Evolutionary conservation across 2,113 vertebrate species (phyloP).

Genomic region (Carettochelys insculpta): DNA sequence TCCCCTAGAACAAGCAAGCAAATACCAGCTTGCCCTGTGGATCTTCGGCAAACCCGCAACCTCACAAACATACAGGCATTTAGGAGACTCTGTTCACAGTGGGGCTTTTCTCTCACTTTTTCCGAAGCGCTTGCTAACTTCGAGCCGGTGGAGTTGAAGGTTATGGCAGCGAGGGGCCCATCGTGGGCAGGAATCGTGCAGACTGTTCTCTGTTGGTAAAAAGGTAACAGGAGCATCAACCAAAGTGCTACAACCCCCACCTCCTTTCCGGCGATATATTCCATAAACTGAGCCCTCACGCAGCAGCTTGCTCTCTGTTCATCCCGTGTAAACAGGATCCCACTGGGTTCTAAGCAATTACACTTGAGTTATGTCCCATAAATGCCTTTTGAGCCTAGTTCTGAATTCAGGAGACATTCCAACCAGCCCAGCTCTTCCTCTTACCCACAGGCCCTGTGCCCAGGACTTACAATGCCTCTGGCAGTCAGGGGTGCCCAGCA

Average conservation of each 20-base stretch:
- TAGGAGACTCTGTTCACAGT: not conserved
- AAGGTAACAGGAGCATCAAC: not conserved
- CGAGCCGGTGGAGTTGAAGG: conserved; percentile 87
- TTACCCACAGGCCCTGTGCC: rapidly evolving
- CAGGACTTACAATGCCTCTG: not conserved
- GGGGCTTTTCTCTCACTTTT: conserved; percentile 78
- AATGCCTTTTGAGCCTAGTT: not conserved
- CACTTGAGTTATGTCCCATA: not conserved
- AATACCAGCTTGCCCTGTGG: not conserved
- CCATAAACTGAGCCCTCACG: not conserved
- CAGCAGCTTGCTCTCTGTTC: not conserved
- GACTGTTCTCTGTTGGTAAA: conserved; percentile 81
- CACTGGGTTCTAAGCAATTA: not conserved
- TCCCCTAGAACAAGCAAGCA: not conserved
- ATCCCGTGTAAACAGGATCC: rapidly evolving
- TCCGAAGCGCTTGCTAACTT: conserved; percentile 93
- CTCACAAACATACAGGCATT: not conserved
- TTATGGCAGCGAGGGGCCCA: conserved; percentile 88
- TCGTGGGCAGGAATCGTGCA: conserved; percentile 91
- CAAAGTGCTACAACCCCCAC: rapidly evolving
- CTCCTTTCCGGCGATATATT: not conserved
- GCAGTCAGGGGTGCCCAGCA: not conserved
- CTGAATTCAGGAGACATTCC: not conserved
- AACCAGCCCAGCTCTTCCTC: not conserved
- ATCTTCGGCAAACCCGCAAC: not conserved